These are phyloP conservation scores for Ophioninae sp. DNA, from an alignment of 2,888 invertebrate species.

Conservation along the genomic window DNA sequence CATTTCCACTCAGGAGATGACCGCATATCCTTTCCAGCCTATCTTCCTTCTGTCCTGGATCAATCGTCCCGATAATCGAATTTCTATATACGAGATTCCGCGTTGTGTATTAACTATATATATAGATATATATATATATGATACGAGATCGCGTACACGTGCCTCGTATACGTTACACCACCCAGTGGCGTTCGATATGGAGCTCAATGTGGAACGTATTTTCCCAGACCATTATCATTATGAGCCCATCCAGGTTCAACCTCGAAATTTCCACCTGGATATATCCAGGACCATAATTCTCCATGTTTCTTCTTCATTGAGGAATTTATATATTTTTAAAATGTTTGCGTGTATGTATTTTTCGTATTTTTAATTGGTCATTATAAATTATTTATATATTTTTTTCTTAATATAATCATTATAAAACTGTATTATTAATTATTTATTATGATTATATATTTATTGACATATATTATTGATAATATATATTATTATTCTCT, in stretches of 20 bases:
- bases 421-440: too few relatives aligned
- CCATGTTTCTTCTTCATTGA: too few relatives aligned
- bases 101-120: conserved; percentile 19
- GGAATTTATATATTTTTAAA: too few relatives aligned
- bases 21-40: conserved; percentile 46
- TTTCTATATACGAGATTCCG: conserved; percentile 41
- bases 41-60: conserved; percentile 7
- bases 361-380: too few relatives aligned
- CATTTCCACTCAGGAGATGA: conserved; percentile 61
- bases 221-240: conserved; percentile 58
- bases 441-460: too few relatives aligned
- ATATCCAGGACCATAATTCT: too few relatives aligned
- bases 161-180: not conserved
- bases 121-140: conserved; percentile 3
- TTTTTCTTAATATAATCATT: too few relatives aligned
- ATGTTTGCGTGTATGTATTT: too few relatives aligned
- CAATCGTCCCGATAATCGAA: conserved; percentile 51
- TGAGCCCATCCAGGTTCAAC: conserved; percentile 35
- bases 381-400: too few relatives aligned
- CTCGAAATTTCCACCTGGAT: too few relatives aligned
- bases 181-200: not conserved
- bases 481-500: too few relatives aligned
- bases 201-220: conserved; percentile 37
- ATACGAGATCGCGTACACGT: not conserved
- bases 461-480: too few relatives aligned